Evolutionary conservation across 2,797 vertebrate genomes (phyloP).

Genomic region (Artibeus lituratus): DNA sequence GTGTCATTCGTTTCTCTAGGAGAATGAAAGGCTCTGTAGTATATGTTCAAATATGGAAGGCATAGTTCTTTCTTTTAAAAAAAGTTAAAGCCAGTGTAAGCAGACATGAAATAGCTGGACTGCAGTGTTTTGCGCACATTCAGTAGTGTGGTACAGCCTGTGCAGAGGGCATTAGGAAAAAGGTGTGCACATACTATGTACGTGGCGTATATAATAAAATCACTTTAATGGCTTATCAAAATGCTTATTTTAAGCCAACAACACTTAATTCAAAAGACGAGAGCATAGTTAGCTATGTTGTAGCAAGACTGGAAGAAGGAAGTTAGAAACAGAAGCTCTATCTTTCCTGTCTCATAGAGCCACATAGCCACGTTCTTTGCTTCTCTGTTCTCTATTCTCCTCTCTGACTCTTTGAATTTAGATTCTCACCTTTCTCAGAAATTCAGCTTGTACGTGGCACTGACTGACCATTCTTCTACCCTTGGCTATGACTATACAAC

Average conservation of each 20-base stretch:
- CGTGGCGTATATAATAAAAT: background rate
- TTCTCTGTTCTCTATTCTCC: background rate
- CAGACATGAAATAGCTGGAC: background rate
- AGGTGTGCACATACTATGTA: background rate
- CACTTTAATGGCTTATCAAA: background rate
- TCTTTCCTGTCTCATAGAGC: background rate
- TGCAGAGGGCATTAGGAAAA: background rate
- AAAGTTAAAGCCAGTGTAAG: background rate
- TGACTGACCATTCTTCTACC: background rate
- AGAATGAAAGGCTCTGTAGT: background rate
- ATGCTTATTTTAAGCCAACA: background rate
- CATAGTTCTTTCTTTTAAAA: background rate
- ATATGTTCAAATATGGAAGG: background rate
- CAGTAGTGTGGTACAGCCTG: background rate
- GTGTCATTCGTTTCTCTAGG: background rate
- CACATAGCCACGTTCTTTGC: fast-evolving
- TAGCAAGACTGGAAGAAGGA: background rate
- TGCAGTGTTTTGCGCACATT: background rate
- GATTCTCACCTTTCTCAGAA: background rate
- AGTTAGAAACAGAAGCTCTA: background rate
- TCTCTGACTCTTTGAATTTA: background rate
- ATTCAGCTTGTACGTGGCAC: background rate
- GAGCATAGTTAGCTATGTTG: background rate
- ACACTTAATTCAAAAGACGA: background rate
- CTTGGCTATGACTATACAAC: background rate